Base-by-base conservation (phyloP, 2,113 vertebrate species). In the Acrocephalus arundinaceus region DNA sequence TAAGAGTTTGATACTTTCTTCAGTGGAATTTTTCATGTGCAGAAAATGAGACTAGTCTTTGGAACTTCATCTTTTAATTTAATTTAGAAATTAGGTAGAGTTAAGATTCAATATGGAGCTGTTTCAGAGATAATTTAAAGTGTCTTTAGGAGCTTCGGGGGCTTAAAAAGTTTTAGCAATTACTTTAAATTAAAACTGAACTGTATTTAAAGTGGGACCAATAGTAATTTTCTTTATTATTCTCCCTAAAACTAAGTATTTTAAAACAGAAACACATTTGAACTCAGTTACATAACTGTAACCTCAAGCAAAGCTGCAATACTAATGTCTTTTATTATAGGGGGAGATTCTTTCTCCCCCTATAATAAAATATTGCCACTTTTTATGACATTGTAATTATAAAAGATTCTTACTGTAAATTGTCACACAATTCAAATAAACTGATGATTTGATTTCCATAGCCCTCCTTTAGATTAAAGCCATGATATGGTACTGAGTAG, bases 111-210 rank as follows among this genome's bases (percentile, higher is more conserved):
- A 10, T 52, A 54, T 11, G 9, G 24, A 89, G 6, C 13, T 72
- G 8, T 82, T 76, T 78, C 71, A 90, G 66, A 61, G 41, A 73
- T 6, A 46, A 52, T 61, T 94, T 67, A 3, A 61, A 72, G 39
- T 21, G 2, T 75, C 13, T 24, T 72, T 45, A 46, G 33, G 46
- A 41, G 9, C 22, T 59, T 18, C 3, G 1, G 1, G 1, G 10
- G 3, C 9, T 25, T 7, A 13, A 58, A 43, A 43, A 7, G 7
- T 48, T 68, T 71, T 73, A 63, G 13, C 45, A 79, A 49, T 20
- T 82, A 12, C 23, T 71, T 86, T 59, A 75, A 81, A 46, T 77
- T 71, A 48, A 87, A 76, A 25, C 49, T 37, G 1, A 28, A 21
- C 79, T 86, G 4, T 58, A 23, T 72, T 93, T 43, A n/a, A 73